Conservation (phyloP, 1,140 invertebrate species). For the Euura lappo region DNA sequence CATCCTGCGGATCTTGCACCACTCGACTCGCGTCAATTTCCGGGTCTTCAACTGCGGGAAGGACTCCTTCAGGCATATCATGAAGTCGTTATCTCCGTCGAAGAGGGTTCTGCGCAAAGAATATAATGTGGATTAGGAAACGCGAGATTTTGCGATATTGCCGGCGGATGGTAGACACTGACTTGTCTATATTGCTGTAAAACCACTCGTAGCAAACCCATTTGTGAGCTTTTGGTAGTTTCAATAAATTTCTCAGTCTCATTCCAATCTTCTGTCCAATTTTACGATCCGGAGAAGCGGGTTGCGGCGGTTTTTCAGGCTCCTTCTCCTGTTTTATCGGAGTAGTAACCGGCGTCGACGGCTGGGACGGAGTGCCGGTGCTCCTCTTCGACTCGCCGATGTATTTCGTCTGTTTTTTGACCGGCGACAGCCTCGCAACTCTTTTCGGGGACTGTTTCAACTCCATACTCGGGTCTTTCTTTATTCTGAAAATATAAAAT, state of each 20-base stretch:
- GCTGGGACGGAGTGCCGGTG: constrained; percentile 34
- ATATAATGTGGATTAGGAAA: background rate
- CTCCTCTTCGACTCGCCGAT: constrained; percentile 37
- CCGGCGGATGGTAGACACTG: constrained; percentile 40
- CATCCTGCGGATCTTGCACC: constrained; percentile 92
- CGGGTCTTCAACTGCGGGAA: constrained; percentile 92
- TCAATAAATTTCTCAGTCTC: constrained; percentile 92
- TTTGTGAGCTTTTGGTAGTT: constrained; percentile 97
- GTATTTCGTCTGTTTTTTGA: constrained; percentile 63
- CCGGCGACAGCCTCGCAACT: constrained; percentile 66
- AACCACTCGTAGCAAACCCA: constrained; percentile 99
- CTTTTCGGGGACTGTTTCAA: constrained; percentile 57
- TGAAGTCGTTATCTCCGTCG: constrained; percentile 96
- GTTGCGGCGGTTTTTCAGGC: constrained; percentile 50
- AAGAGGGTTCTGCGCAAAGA: constrained; percentile 79
- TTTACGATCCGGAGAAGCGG: constrained; percentile 72
- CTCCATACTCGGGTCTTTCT: constrained; percentile 52
- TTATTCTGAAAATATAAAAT: constrained; percentile 42
- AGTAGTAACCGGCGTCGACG: constrained; percentile 55
- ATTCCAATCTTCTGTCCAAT: constrained; percentile 90
- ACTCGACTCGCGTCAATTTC: constrained; percentile 88
- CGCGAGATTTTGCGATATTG: constrained; percentile 1
- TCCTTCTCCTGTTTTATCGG: constrained; percentile 58
- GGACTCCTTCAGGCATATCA: constrained; percentile 90
- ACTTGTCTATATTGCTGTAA: constrained; percentile 96